Conservation (phyloP, 2,797 vertebrate species). For the Allobates femoralis region DNA sequence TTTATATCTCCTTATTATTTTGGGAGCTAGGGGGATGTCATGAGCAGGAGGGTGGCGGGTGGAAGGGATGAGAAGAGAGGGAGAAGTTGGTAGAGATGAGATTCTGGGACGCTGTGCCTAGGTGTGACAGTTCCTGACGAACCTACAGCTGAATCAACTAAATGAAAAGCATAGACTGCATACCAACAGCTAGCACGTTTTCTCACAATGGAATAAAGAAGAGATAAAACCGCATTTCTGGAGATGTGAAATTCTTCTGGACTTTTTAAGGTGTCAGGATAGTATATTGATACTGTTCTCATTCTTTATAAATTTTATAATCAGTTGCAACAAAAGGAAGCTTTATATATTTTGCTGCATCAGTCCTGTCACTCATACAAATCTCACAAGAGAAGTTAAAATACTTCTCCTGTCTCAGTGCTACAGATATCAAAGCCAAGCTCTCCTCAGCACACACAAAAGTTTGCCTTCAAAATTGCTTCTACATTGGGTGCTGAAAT, state of each 20-base stretch:
- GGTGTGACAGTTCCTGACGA: constrained; percentile 63
- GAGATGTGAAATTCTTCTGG: constrained; percentile 34
- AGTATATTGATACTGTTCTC: constrained; percentile 45
- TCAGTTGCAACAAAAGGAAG: constrained; percentile 46
- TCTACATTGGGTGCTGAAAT: constrained; percentile 2
- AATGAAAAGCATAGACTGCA: constrained; percentile 58
- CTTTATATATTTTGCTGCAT: constrained; percentile 53
- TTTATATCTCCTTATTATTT: constrained; percentile 80
- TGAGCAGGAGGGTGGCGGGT: constrained; percentile 68
- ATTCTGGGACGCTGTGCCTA: constrained; percentile 46
- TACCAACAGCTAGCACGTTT: constrained; percentile 36
- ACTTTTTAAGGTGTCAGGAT: constrained; percentile 47
- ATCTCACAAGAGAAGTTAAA: constrained; percentile 44
- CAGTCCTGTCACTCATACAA: constrained; percentile 50
- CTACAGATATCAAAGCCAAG: constrained; percentile 44
- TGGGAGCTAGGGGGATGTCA: constrained; percentile 73
- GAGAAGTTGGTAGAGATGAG: constrained; percentile 34
- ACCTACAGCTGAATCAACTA: constrained; percentile 58
- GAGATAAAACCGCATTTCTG: constrained; percentile 22
- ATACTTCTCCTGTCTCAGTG: constrained; percentile 23
- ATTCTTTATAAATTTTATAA: constrained; percentile 56
- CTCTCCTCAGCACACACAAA: background rate
- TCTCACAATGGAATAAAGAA: constrained; percentile 50
- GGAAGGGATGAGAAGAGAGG: constrained; percentile 39
- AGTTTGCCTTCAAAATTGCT: constrained; percentile 49